A percentile compares a stretch with the other conserved stretches of the same genome.
These are phyloP conservation scores for Dinothrombium tinctorium DNA, from an alignment of 1,140 invertebrate genomes.

Conservation along the genomic window DNA sequence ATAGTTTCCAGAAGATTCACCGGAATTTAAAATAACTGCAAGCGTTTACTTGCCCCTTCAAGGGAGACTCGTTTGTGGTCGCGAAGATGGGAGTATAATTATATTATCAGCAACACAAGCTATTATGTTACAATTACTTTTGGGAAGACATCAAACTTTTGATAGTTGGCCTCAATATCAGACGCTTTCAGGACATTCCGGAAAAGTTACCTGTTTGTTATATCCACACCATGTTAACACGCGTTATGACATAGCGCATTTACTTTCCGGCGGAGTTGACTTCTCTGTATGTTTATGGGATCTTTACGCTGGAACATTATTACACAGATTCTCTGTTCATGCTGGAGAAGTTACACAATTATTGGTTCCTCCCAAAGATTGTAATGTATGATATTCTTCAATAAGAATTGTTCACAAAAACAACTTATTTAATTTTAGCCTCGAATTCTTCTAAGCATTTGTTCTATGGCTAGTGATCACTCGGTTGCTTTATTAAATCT, in stretches of 20 bases:
- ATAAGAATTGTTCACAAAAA: background rate
- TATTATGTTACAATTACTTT: slow-evolving; percentile 73
- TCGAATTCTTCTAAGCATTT: slow-evolving; percentile 78
- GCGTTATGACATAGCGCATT: slow-evolving; percentile 71
- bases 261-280: slow-evolving; percentile 87
- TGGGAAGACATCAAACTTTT: slow-evolving; percentile 64
- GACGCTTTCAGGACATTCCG: slow-evolving; percentile 65
- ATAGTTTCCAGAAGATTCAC: slow-evolving; percentile 3
- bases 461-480: slow-evolving; percentile 89
- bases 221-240: slow-evolving; percentile 77
- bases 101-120: slow-evolving; percentile 87
- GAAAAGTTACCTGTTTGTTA: slow-evolving; percentile 75
- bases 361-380: slow-evolving; percentile 69
- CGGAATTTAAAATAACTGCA: slow-evolving; percentile 41
- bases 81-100: slow-evolving; percentile 88
- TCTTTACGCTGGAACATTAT: slow-evolving; percentile 56
- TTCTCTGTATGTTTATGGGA: slow-evolving; percentile 97
- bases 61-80: slow-evolving; percentile 72
- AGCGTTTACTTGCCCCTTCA: slow-evolving; percentile 80
- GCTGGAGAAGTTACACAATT: slow-evolving; percentile 60
- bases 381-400: slow-evolving; percentile 37
- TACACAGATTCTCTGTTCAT: slow-evolving; percentile 91
- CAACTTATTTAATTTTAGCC: slow-evolving; percentile 31
- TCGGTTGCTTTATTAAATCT: slow-evolving; percentile 81
- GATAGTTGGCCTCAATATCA: slow-evolving; percentile 75